Evolutionary conservation across 2,113 vertebrate species (phyloP).

Genomic region (Hypomesus transpacificus): DNA sequence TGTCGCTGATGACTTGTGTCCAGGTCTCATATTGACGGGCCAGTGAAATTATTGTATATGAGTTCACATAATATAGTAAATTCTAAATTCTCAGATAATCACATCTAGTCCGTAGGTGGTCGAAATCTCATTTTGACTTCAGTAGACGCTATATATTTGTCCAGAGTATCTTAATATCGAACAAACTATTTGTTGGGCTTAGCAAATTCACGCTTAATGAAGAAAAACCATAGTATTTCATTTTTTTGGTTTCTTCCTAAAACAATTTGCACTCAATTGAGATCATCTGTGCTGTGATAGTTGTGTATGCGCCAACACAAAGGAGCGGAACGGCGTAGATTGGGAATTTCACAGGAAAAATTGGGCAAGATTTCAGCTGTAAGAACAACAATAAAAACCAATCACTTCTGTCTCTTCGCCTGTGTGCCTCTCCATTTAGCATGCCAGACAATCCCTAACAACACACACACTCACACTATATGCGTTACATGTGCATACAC

Average conservation of each 20-base stretch:
- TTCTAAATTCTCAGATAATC: too few species aligned
- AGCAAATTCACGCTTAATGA: too few species aligned
- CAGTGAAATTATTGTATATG: neutral
- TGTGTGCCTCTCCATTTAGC: conserved; percentile 30
- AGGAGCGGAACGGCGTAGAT: conserved; percentile 24
- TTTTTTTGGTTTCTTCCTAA: neutral
- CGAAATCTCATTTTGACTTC: too few species aligned
- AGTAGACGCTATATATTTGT: too few species aligned
- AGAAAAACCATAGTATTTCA: too few species aligned
- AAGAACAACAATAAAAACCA: conserved; percentile 49
- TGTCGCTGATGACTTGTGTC: conserved; percentile 44
- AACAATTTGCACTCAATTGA: neutral
- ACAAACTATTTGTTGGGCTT: too few species aligned
- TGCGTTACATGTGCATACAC: too few species aligned
- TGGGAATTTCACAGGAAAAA: conserved; percentile 43
- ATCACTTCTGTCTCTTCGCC: conserved; percentile 33
- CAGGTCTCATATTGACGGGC: conserved; percentile 58
- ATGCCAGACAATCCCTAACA: conserved; percentile 22
- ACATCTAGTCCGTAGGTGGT: too few species aligned
- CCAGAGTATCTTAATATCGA: too few species aligned
- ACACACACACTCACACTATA: too few species aligned
- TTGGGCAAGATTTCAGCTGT: conserved; percentile 32
- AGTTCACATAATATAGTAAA: too few species aligned
- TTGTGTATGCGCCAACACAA: conserved; percentile 14
- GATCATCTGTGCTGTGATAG: neutral